phyloP scores from a whole-genome alignment of 1,140 invertebrate genomes.

The Helicoverpa armigera region DNA sequence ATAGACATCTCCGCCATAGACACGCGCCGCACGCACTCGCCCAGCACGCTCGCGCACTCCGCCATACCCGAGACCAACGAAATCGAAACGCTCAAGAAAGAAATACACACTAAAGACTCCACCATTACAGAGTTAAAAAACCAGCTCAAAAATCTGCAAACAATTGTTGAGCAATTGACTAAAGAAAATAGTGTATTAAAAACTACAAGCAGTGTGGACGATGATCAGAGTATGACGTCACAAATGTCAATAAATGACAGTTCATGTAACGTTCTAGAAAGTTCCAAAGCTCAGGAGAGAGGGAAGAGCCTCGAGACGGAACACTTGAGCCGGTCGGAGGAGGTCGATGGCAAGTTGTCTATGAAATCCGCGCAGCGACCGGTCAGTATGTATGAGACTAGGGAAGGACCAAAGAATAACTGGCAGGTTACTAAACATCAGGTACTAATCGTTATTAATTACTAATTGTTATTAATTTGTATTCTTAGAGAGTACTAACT shows the following conservation, averaged over 20 bases:
- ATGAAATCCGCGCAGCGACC: conserved; percentile 88
- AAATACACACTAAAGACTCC: conserved; percentile 80
- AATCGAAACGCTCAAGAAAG: conserved; percentile 77
- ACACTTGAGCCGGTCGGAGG: conserved; percentile 59
- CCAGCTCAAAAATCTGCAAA: conserved; percentile 88
- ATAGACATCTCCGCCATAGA: conserved; percentile 67
- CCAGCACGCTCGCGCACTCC: conserved; percentile 42
- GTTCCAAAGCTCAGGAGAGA: conserved; percentile 66
- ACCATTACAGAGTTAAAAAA: conserved; percentile 88
- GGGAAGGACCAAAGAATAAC: conserved; percentile 90
- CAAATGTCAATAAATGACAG: conserved; percentile 71
- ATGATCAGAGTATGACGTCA: conserved; percentile 76
- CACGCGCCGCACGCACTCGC: conserved; percentile 58
- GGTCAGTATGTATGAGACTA: conserved; percentile 94
- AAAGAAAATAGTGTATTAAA: conserved; percentile 91
- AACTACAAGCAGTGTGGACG: conserved; percentile 77
- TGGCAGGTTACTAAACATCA: conserved; percentile 90
- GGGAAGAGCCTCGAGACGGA: conserved; percentile 79
- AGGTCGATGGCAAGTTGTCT: conserved; percentile 62
- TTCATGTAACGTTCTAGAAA: conserved; percentile 69
- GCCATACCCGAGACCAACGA: conserved; percentile 62
- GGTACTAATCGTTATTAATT: conserved; percentile 86
- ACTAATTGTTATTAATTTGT: conserved; percentile 79
- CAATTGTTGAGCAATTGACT: conserved; percentile 89
- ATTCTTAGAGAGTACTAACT: conserved; percentile 39